Evolutionary conservation across 1,140 invertebrate genomes (phyloP), one percentile per base, ranked within the genome.

Genomic region (Pogonognathellus flavescens): DNA sequence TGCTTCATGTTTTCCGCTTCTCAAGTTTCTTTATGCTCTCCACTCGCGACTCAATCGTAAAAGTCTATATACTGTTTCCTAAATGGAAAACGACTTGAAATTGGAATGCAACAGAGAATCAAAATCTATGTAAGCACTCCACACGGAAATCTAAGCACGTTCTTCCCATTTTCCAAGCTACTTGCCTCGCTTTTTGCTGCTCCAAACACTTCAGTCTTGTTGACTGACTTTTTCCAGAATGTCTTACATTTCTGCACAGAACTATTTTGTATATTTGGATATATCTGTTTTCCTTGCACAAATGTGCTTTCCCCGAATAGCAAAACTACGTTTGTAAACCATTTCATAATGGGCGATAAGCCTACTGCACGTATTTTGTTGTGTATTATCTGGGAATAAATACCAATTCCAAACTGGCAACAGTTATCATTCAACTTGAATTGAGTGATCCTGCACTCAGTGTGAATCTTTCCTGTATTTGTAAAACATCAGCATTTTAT

Each of bases 71-170:
- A 41, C 31, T 41, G 31, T 41, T 41, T 41, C 31, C 31, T 41
- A 76, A 76, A 76, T 76, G 70, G 70, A 76, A 76, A 76, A 31
- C 25, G 70, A 76, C 25, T 49, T 50, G 31, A 76, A 41, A 49
- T 41, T 76, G 70, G 25, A 50, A 76, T 66, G 62, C 31, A 76
- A 76, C 22, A 13, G 25, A 31, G 70, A 76, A 76, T 76, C 70
- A 31, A 76, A 76, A 76, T 76, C 70, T 76, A 76, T 76, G 70
- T 76, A 76, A 76, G 41, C 70, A 76, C 70, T 76, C 70, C 41
- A 76, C 70, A 76, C 49, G 70, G 70, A 76, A 76, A 76, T 76
- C 70, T 76, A 76, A 76, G 25, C 70, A 76, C 70, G 70, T 76
- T 76, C 70, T 50, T n/a, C 31, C 25, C 41, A 76, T 76, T 76